phyloP scores from a whole-genome alignment of 2,113 vertebrate genomes.

The Mastomys natalensis region DNA sequence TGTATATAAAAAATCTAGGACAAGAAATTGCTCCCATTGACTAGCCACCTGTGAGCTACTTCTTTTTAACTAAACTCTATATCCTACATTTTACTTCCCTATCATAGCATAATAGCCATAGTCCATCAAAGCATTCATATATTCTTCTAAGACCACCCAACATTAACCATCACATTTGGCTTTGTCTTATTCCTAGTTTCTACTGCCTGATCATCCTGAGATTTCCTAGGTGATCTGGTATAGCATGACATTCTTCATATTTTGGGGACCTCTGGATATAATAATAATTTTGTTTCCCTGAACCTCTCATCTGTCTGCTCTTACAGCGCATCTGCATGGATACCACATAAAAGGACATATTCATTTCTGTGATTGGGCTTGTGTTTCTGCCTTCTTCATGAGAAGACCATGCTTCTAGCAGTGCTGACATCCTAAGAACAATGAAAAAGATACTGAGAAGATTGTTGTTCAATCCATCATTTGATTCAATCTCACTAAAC shows the following conservation, averaged over 20 bases:
- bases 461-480: not conserved
- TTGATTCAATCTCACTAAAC: not conserved
- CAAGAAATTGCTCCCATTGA: not conserved
- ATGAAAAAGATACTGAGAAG: not conserved
- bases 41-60: not conserved
- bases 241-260: not conserved
- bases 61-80: too few relatives aligned
- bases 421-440: not conserved
- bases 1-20: not conserved
- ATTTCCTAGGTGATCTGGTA: rapidly evolving
- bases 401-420: not conserved
- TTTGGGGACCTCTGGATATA: not conserved
- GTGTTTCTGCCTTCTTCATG: not conserved
- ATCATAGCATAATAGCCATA: not conserved
- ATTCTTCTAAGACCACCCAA: not conserved
- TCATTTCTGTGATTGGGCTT: not conserved
- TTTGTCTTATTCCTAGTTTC: not conserved
- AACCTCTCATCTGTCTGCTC: not conserved
- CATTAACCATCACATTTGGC: not conserved
- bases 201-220: not conserved
- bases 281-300: not conserved
- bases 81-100: not conserved
- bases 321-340: not conserved
- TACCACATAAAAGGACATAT: not conserved
- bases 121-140: not conserved